Evolutionary conservation across 1,140 invertebrate genomes (phyloP).

Genomic region (Drosophila elegans): DNA sequence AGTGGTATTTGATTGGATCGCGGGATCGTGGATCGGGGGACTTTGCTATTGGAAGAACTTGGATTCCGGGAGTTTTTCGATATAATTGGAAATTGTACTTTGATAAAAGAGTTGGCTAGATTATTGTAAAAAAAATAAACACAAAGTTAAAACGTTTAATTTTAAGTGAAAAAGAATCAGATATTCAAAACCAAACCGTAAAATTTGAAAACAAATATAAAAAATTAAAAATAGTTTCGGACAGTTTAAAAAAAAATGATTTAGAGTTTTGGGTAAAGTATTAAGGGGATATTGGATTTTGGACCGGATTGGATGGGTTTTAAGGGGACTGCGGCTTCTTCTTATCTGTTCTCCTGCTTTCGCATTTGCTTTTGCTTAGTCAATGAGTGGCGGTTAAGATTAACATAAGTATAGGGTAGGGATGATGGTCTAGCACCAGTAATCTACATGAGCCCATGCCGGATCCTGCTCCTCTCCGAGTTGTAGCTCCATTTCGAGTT

Average conservation of each 20-base stretch:
- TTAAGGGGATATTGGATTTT: background rate
- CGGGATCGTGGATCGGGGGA: slow-evolving; percentile 4
- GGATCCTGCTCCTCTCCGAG: slow-evolving; percentile 51
- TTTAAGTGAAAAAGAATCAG: background rate
- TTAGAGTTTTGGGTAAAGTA: background rate
- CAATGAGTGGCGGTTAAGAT: slow-evolving; percentile 35
- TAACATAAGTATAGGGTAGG: slow-evolving; percentile 14
- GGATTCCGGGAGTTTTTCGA: slow-evolving; percentile 35
- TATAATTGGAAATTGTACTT: background rate
- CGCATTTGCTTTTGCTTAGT: slow-evolving; percentile 28
- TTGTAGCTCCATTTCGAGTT: slow-evolving; percentile 52
- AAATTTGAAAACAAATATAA: background rate
- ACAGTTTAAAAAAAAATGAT: background rate
- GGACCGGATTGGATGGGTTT: background rate
- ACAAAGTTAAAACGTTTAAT: background rate
- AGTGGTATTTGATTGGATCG: slow-evolving; percentile 32
- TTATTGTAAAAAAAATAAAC: background rate
- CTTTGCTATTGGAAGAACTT: slow-evolving; percentile 66
- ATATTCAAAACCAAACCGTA: background rate
- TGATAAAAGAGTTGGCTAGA: background rate
- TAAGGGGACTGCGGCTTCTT: slow-evolving; percentile 26
- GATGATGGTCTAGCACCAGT: slow-evolving; percentile 62
- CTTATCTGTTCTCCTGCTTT: slow-evolving; percentile 8
- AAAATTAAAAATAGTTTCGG: background rate
- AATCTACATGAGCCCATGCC: slow-evolving; percentile 70